A percentile compares a stretch with the other conserved stretches of the same genome.
Evolutionary conservation across 2,113 vertebrate genomes (phyloP).

Genomic region (Otus sunia): DNA sequence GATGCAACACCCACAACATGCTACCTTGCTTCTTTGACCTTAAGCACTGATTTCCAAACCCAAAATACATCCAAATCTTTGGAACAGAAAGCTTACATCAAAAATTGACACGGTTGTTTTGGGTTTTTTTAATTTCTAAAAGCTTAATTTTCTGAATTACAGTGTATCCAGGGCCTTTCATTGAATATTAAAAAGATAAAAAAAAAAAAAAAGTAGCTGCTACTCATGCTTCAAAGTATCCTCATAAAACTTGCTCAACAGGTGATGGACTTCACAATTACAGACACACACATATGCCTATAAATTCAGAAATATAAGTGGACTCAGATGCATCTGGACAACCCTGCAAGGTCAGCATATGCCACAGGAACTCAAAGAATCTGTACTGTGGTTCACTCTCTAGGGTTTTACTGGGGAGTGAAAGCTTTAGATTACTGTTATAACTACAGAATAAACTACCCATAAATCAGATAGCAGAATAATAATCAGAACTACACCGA

Average conservation of each 20-base stretch:
- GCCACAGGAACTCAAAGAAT: not conserved
- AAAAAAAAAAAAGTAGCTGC: not conserved
- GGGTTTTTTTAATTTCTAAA: not conserved
- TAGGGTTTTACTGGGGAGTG: not conserved
- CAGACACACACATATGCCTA: not conserved
- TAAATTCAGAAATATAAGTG: slow-evolving; percentile 20
- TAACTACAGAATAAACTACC: not conserved
- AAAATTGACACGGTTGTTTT: not conserved
- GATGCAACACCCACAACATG: not conserved
- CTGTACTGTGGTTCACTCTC: not conserved
- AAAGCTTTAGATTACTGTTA: not conserved
- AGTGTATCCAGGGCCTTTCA: not conserved
- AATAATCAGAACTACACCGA: not conserved
- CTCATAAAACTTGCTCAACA: not conserved
- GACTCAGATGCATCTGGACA: not conserved
- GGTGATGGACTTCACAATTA: slow-evolving; percentile 21
- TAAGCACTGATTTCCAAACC: not conserved
- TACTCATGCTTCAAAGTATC: not conserved
- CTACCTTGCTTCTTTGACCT: not conserved
- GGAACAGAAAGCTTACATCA: not conserved
- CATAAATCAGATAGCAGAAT: not conserved
- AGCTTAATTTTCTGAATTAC: not conserved
- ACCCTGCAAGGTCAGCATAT: slow-evolving; percentile 17
- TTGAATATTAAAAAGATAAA: not conserved
- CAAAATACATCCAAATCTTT: not conserved